These are phyloP conservation scores for Allobates femoralis DNA, from an alignment of 2,797 vertebrate species.

Conservation along the genomic window DNA sequence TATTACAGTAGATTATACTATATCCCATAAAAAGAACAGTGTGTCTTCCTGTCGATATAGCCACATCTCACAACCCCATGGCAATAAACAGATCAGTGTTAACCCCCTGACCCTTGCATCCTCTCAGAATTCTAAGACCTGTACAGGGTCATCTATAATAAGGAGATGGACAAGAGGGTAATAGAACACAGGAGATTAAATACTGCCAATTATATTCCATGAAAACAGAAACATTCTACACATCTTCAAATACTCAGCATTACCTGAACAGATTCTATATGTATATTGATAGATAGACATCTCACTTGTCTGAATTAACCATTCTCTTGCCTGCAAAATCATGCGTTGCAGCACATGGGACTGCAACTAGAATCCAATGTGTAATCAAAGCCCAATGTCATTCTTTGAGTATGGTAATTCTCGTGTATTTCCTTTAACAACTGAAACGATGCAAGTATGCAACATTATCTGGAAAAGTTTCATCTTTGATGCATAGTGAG, in stretches of 20 bases:
- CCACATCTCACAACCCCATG: slow-evolving; percentile 20
- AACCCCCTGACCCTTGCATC: slow-evolving; percentile 42
- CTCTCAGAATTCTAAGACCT: background rate
- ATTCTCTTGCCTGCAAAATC: no score
- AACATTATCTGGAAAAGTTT: no score
- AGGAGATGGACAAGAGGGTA: background rate
- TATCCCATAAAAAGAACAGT: slow-evolving; percentile 56
- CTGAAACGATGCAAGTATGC: no score
- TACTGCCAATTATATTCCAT: background rate
- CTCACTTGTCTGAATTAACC: no score
- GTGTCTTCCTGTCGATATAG: slow-evolving; percentile 32
- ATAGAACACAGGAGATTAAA: slow-evolving; percentile 34
- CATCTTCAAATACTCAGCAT: background rate
- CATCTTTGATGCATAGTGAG: no score
- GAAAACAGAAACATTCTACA: background rate
- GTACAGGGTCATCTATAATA: slow-evolving; percentile 17
- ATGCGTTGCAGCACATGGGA: no score
- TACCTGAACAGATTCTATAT: no score
- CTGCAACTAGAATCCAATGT: no score
- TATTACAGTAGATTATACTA: slow-evolving; percentile 54
- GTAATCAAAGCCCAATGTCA: no score
- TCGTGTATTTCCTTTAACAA: no score
- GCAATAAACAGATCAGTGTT: slow-evolving; percentile 34
- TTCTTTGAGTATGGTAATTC: no score
- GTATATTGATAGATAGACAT: no score